Conservation (phyloP, 2,113 vertebrate genomes). For the Theristicus caerulescens region DNA sequence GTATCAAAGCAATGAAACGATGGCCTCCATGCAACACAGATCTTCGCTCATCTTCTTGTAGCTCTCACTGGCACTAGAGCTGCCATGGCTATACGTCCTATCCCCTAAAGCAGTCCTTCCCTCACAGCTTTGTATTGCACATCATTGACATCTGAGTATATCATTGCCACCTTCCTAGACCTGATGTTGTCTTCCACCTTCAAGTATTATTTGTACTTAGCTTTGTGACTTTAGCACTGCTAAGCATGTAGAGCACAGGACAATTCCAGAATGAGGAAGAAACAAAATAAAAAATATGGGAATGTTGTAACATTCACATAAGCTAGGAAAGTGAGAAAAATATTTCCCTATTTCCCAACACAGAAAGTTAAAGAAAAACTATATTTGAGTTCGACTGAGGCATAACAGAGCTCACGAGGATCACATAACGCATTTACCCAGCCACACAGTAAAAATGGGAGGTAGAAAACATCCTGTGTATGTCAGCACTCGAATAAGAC, state of each 20-base stretch:
- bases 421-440: background rate
- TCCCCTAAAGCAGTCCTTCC: background rate
- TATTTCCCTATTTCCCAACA: background rate
- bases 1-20: background rate
- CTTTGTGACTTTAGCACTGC: background rate
- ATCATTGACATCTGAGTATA: background rate
- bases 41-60: background rate
- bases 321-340: background rate
- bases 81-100: background rate
- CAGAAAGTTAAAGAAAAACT: background rate
- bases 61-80: background rate
- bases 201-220: background rate
- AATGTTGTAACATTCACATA: background rate
- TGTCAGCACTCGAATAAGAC: background rate
- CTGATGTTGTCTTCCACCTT: background rate
- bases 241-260: background rate
- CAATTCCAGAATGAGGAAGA: background rate
- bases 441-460: background rate
- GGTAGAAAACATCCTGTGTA: background rate
- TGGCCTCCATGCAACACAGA: background rate
- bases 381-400: background rate
- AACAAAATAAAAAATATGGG: background rate
- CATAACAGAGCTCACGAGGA: background rate
- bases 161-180: background rate
- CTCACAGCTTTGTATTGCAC: background rate